Conservation (phyloP, 2,888 invertebrate genomes). For the Lumbricus terrestris region DNA sequence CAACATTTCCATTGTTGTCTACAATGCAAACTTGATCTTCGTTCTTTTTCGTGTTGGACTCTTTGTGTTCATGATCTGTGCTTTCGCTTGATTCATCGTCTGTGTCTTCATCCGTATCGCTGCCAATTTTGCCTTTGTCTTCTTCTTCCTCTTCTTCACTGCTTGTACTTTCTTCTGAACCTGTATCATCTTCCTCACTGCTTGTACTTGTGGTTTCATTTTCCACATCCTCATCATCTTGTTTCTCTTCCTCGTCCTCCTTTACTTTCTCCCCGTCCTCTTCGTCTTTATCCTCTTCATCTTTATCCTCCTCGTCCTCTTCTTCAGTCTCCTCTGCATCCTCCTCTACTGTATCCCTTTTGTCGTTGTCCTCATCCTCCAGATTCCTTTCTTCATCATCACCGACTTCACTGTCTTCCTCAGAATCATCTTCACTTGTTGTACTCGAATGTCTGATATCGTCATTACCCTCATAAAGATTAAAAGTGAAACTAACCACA, state of each 20-base stretch:
- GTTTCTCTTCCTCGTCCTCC: background rate
- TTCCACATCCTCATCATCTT: background rate
- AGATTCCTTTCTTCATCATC: slow-evolving; percentile 4
- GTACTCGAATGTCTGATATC: background rate
- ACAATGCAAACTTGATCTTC: background rate
- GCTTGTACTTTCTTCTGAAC: background rate
- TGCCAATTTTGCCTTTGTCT: background rate
- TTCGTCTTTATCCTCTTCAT: no score
- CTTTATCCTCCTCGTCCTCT: background rate
- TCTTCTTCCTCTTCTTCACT: background rate
- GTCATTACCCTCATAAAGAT: background rate
- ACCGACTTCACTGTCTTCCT: background rate
- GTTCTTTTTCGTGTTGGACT: background rate
- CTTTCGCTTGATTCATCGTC: background rate
- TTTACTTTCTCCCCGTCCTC: background rate
- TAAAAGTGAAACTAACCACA: background rate
- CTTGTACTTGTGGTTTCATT: background rate
- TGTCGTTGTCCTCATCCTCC: background rate
- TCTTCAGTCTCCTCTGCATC: background rate
- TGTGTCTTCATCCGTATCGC: background rate
- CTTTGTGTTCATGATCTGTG: background rate
- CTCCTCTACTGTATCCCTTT: no score
- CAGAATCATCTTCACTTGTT: background rate
- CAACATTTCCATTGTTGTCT: background rate
- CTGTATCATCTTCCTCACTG: background rate